These are phyloP conservation scores for Tachystola acroxantha DNA, from an alignment of 2,888 invertebrate species.

Conservation along the genomic window DNA sequence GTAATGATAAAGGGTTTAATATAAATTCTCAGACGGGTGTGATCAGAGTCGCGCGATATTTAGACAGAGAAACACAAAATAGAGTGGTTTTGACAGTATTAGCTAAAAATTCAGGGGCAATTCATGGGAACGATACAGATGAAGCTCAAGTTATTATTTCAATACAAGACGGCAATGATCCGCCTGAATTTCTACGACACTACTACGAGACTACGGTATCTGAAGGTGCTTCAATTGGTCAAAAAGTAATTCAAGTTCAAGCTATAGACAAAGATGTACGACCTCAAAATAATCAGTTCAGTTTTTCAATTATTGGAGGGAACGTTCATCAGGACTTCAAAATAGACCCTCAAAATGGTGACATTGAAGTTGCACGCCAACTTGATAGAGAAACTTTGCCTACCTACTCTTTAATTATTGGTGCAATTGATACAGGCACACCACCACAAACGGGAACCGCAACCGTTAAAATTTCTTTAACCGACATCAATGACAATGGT, in stretches of 20 bases:
- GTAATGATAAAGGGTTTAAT: slow-evolving; percentile 93
- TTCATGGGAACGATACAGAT: slow-evolving; percentile 96
- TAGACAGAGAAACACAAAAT: slow-evolving; percentile 93
- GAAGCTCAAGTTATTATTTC: slow-evolving; percentile 96
- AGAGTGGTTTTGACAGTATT: slow-evolving; percentile 93
- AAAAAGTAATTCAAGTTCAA: slow-evolving; percentile 86
- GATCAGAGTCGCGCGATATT: slow-evolving; percentile 88
- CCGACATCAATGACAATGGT: slow-evolving; percentile 96
- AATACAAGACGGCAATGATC: slow-evolving; percentile 97
- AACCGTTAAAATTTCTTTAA: slow-evolving; percentile 86
- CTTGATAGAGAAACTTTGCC: slow-evolving; percentile 90
- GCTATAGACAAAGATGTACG: slow-evolving; percentile 95
- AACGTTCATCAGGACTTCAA: slow-evolving; percentile 91
- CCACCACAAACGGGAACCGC: slow-evolving; percentile 96
- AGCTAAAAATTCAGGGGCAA: slow-evolving; percentile 96
- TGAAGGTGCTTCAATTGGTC: slow-evolving; percentile 87
- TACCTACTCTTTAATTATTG: slow-evolving; percentile 86
- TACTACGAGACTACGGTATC: slow-evolving; percentile 88
- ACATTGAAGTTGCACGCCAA: slow-evolving; percentile 85
- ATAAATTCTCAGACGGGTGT: slow-evolving; percentile 91
- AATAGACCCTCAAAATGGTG: slow-evolving; percentile 91
- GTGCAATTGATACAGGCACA: slow-evolving; percentile 92
- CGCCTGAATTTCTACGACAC: slow-evolving; percentile 92
- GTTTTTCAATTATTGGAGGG: slow-evolving; percentile 92
- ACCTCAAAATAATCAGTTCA: slow-evolving; percentile 94